These are phyloP conservation scores for Empidonax alnorum DNA, from an alignment of 2,113 vertebrate species.

Conservation along the genomic window DNA sequence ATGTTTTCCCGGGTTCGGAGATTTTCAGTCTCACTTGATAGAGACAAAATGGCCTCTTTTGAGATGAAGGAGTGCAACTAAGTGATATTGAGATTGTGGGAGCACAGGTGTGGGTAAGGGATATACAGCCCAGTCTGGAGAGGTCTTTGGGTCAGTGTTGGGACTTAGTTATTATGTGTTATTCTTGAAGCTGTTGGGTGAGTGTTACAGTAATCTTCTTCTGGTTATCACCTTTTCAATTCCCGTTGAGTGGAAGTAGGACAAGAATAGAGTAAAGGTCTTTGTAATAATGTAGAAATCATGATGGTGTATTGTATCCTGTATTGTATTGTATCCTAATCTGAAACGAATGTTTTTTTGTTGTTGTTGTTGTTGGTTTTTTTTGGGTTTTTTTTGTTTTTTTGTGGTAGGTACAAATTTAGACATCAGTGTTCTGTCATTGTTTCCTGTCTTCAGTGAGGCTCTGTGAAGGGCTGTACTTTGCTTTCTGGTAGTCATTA, in stretches of 20 bases:
- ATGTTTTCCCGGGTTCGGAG: fast-evolving
- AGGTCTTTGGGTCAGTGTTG: fast-evolving
- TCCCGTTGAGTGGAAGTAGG: not conserved
- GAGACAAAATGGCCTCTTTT: fast-evolving
- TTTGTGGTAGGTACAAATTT: not conserved
- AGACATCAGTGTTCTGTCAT: not conserved
- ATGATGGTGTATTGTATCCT: no score
- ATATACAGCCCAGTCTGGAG: fast-evolving
- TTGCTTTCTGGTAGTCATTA: not conserved
- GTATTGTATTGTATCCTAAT: not conserved
- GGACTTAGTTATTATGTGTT: fast-evolving
- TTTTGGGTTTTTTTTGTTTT: no score
- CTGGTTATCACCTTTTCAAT: not conserved
- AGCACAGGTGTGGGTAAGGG: not conserved
- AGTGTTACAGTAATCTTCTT: not conserved
- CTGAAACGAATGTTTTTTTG: not conserved
- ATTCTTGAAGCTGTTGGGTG: not conserved
- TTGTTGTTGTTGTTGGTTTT: no score
- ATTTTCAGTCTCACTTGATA: not conserved
- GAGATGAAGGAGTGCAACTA: no score
- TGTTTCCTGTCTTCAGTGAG: not conserved
- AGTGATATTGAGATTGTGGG: fast-evolving
- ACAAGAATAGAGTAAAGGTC: not conserved
- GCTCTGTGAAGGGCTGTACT: not conserved
- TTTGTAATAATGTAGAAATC: not conserved